A percentile compares a stretch with the other conserved stretches of the same genome.
phyloP scores from a whole-genome alignment of 2,113 vertebrate genomes.

The Lampris megalopsis region DNA sequence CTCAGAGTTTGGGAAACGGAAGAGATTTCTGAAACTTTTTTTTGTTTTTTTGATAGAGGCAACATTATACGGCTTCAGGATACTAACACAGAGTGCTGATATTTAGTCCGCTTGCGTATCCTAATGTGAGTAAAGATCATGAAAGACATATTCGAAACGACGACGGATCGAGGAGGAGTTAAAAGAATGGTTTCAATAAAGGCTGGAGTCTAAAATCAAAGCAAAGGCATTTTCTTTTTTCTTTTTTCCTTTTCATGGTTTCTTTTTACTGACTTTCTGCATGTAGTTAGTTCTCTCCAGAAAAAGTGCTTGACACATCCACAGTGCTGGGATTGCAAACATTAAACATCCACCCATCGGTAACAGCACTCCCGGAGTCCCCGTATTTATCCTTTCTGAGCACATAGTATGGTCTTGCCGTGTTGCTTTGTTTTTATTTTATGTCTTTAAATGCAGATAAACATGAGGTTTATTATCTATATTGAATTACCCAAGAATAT shows the following conservation, averaged over 20 bases:
- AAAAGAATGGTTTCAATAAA: conserved; percentile 36
- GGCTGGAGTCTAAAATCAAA: not conserved
- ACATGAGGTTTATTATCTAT: conserved; percentile 2
- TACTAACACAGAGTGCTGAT: conserved; percentile 5
- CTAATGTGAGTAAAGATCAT: too few species aligned
- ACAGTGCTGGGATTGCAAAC: conserved; percentile 26
- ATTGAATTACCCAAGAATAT: conserved; percentile 32
- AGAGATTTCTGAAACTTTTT: conserved; percentile 55
- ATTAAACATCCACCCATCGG: conserved; percentile 20
- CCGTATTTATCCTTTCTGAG: not conserved
- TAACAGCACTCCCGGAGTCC: not conserved
- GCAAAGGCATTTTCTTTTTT: not conserved
- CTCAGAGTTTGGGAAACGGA: conserved; percentile 49
- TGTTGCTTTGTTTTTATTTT: not conserved
- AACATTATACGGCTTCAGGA: conserved; percentile 20
- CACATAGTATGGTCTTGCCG: not conserved
- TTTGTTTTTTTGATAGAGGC: not conserved
- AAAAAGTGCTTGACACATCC: conserved; percentile 11
- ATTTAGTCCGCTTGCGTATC: not conserved
- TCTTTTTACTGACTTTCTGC: not conserved
- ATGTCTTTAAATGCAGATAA: not conserved
- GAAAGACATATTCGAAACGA: too few species aligned
- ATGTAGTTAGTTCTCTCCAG: too few species aligned
- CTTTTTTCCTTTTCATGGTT: conserved; percentile 10
- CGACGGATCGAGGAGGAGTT: conserved; percentile 16